A percentile compares a stretch with the other conserved stretches of the same genome.
Conservation (phyloP, 30 jellyfish, hydroid and myxozoan species). For the Phacellophora camtschatica region DNA sequence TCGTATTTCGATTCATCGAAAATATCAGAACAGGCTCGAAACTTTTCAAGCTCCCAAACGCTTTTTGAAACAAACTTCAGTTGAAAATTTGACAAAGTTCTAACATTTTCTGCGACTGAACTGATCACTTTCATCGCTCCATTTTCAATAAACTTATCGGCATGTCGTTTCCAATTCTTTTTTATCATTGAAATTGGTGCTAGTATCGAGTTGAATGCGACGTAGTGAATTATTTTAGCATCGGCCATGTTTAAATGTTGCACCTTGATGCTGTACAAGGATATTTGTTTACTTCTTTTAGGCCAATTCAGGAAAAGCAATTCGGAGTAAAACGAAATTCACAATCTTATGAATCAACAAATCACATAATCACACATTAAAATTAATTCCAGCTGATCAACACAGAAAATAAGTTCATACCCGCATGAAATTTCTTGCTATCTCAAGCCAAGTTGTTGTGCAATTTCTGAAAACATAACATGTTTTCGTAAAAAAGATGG, state of each 20-base stretch:
- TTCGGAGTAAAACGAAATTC: too few relatives aligned
- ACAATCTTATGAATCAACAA: too few relatives aligned
- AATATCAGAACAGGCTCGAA: not conserved
- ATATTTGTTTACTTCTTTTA: not conserved
- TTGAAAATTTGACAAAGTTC: not conserved
- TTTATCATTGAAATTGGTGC: conserved; percentile 19
- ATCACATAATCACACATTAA: too few relatives aligned
- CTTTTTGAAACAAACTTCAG: conserved; percentile 9
- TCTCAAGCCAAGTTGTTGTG: not conserved
- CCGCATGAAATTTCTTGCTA: too few relatives aligned
- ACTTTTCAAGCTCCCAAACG: conserved; percentile 18
- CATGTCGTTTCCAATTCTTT: conserved; percentile 11
- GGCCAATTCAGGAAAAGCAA: not conserved
- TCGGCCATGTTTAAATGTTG: conserved; percentile 6
- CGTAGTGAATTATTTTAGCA: conserved; percentile 2
- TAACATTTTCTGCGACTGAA: not conserved
- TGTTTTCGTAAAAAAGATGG: not conserved
- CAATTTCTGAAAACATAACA: not conserved
- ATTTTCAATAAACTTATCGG: not conserved
- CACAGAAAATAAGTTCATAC: too few relatives aligned
- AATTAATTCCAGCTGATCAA: too few relatives aligned
- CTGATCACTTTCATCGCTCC: conserved; percentile 40
- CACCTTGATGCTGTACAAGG: not conserved
- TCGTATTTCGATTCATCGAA: not conserved
- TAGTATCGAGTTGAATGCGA: conserved; percentile 9